Evolutionary conservation across 2,113 vertebrate species (phyloP).

Genomic region (Noctilio leporinus): DNA sequence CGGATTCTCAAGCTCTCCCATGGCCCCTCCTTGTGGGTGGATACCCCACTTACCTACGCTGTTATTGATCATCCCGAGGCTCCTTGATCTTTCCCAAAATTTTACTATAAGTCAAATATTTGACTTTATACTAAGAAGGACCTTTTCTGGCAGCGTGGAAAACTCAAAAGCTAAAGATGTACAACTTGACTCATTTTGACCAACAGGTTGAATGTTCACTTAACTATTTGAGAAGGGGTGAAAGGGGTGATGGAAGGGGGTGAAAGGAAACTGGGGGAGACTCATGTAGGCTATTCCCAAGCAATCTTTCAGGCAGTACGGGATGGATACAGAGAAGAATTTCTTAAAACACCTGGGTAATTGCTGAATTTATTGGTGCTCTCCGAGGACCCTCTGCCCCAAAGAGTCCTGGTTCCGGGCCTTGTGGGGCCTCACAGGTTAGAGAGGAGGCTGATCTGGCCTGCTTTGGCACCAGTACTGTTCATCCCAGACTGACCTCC

Average conservation of each 20-base stretch:
- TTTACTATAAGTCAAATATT: slow-evolving; percentile 34
- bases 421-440: neutral
- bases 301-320: neutral
- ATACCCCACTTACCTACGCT: neutral
- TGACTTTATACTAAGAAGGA: slow-evolving; percentile 36
- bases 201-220: slow-evolving; percentile 49
- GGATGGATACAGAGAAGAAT: neutral
- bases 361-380: neutral
- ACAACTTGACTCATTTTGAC: slow-evolving; percentile 54
- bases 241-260: neutral
- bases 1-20: slow-evolving; percentile 32
- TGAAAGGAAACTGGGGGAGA: neutral
- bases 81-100: neutral
- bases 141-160: neutral
- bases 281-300: neutral
- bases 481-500: neutral
- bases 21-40: slow-evolving; percentile 24
- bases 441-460: neutral
- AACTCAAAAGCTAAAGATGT: slow-evolving; percentile 22
- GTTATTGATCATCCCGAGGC: neutral
- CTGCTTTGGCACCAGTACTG: neutral
- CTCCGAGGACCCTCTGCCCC: neutral
- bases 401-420: neutral
- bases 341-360: neutral
- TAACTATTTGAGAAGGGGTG: slow-evolving; percentile 59